These are phyloP conservation scores for Cryptocephalus moraei DNA, from an alignment of 2,888 invertebrate species.

Conservation along the genomic window DNA sequence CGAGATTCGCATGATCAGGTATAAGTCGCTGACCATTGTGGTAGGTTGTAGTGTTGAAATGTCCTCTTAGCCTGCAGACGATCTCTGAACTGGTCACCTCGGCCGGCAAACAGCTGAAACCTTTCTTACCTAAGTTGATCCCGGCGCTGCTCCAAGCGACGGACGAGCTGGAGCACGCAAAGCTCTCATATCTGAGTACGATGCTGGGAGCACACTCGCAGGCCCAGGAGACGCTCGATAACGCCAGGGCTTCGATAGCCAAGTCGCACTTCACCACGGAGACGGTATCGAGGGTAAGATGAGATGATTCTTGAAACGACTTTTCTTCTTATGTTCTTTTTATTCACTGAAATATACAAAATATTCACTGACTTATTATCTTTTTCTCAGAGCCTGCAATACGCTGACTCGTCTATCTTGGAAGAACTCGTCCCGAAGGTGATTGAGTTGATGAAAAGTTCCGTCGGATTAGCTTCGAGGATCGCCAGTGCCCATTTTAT, in stretches of 20 bases:
- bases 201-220: conserved; percentile 55
- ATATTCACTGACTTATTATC: not conserved
- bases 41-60: no score
- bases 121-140: conserved; percentile 70
- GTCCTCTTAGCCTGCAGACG: conserved; percentile 57
- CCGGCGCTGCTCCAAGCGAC: conserved; percentile 79
- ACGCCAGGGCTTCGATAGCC: conserved; percentile 68
- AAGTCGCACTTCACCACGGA: conserved; percentile 82
- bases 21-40: conserved; percentile 4
- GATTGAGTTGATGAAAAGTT: conserved; percentile 69
- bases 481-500: conserved; percentile 73
- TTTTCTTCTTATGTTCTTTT: not conserved
- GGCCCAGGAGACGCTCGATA: conserved; percentile 68
- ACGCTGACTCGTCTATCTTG: conserved; percentile 65
- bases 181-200: conserved; percentile 71
- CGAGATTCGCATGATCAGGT: conserved; percentile 71
- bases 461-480: conserved; percentile 75
- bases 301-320: not conserved
- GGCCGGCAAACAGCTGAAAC: conserved; percentile 68
- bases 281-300: conserved; percentile 64
- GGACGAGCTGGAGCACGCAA: conserved; percentile 73
- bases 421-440: conserved; percentile 72
- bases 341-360: no score
- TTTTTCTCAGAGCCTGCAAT: conserved; percentile 48
- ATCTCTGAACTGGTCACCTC: conserved; percentile 76